phyloP scores from a whole-genome alignment of 2,797 vertebrate species.

The Catamblyrhynchus diadema region DNA sequence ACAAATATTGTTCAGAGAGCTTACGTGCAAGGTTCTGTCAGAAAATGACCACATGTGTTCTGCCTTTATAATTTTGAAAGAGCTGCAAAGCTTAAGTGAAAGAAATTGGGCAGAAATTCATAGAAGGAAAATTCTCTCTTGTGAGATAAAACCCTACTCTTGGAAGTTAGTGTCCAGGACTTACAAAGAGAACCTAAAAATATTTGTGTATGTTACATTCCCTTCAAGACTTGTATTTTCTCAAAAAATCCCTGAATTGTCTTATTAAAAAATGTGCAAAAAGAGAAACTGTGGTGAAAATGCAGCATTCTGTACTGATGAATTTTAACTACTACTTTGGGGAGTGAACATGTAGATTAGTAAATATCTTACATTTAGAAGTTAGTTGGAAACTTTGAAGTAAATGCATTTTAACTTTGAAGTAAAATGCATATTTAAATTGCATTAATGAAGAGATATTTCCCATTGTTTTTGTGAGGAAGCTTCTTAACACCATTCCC shows the following conservation, averaged over 20 bases:
- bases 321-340: not conserved
- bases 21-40: not conserved
- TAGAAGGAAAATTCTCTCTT: not conserved
- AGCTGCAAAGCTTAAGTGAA: not conserved
- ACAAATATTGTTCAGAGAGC: not conserved
- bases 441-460: not conserved
- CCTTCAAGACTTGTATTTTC: not conserved
- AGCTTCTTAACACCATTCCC: not conserved
- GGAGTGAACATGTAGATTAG: not conserved
- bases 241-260: not conserved
- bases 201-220: not conserved
- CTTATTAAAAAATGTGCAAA: not conserved
- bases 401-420: not conserved
- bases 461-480: not conserved
- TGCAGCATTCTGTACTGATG: not conserved
- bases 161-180: not conserved
- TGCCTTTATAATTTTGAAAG: not conserved
- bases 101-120: not conserved
- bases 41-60: not conserved
- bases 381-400: not conserved
- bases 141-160: not conserved
- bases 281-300: not conserved
- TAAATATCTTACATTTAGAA: not conserved
- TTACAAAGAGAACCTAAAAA: not conserved
- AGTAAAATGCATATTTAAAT: not conserved